A percentile compares a stretch with the other conserved stretches of the same genome.
phyloP scores from a whole-genome alignment of 2,888 invertebrate genomes.

The Uloborus plumipes region DNA sequence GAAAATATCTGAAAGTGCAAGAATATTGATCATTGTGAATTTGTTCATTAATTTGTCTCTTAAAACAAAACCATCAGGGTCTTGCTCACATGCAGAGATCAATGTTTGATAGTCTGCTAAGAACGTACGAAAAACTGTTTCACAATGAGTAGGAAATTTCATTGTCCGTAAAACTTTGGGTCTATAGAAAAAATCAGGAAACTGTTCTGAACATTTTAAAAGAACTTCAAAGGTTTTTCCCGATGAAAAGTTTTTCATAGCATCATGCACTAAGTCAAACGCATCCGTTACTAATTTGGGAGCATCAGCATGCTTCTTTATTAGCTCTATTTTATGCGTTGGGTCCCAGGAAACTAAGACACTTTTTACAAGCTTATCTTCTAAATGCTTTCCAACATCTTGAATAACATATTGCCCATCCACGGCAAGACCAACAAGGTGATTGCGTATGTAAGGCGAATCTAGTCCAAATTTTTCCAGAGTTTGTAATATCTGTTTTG shows the following conservation, averaged over 20 bases:
- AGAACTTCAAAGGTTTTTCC: constrained; percentile 3
- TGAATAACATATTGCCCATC: constrained; percentile 2
- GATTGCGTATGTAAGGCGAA: not conserved
- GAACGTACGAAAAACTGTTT: constrained; percentile 3
- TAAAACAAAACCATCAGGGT: constrained; percentile 9
- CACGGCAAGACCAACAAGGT: constrained; percentile 6
- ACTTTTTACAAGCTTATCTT: not conserved
- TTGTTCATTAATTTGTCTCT: not conserved
- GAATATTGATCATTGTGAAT: not conserved
- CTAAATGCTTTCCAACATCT: constrained; percentile 2
- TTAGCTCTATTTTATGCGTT: too few species aligned
- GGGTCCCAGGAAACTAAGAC: not conserved
- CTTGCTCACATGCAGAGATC: not conserved
- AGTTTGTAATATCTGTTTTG: not conserved
- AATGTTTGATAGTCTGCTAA: not conserved
- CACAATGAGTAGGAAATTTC: not conserved
- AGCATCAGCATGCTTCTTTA: not conserved
- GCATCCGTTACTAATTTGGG: constrained; percentile 1
- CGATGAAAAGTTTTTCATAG: constrained; percentile 8
- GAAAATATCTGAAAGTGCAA: constrained; percentile 5
- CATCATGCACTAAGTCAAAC: not conserved
- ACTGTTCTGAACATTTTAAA: constrained; percentile 5
- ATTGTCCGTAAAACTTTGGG: not conserved
- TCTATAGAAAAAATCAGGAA: not conserved
- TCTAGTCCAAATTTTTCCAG: constrained; percentile 2